Evolutionary conservation across 2,113 vertebrate species (phyloP).

Genomic region (Romanogobio albipinnatus): DNA sequence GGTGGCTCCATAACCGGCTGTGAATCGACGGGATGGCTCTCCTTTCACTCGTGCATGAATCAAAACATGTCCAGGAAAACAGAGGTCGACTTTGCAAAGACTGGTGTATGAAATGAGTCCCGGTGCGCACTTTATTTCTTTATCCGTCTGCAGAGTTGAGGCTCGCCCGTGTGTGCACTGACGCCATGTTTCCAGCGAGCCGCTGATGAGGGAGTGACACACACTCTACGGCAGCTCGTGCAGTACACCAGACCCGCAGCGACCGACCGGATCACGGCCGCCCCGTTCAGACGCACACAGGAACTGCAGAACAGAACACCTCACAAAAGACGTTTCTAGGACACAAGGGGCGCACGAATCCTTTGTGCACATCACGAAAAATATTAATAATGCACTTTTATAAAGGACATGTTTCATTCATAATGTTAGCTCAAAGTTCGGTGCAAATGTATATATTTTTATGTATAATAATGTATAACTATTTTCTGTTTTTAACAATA

Average conservation of each 20-base stretch:
- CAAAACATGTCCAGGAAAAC: constrained; percentile 67
- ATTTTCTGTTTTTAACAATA: not conserved
- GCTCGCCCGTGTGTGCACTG: constrained; percentile 71
- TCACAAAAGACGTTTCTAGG: constrained; percentile 7
- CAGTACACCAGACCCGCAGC: constrained; percentile 55
- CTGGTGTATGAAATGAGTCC: constrained; percentile 49
- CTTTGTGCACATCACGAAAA: not conserved
- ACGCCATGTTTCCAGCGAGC: constrained; percentile 79
- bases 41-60: constrained; percentile 70
- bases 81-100: constrained; percentile 68
- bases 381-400: not conserved
- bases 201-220: constrained; percentile 72
- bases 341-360: not conserved
- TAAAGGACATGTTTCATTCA: not conserved
- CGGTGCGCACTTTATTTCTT: constrained; percentile 66
- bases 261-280: constrained; percentile 32
- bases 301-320: constrained; percentile 20
- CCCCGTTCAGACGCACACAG: constrained; percentile 18
- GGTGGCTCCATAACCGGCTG: constrained; percentile 77
- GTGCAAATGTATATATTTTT: not conserved
- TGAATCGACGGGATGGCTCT: constrained; percentile 55
- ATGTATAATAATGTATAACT: not conserved
- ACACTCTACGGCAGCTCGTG: constrained; percentile 75
- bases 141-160: constrained; percentile 74
- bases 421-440: not conserved